Evolutionary conservation across 2,113 vertebrate genomes (phyloP).

Genomic region (Oreocharis arfaki): DNA sequence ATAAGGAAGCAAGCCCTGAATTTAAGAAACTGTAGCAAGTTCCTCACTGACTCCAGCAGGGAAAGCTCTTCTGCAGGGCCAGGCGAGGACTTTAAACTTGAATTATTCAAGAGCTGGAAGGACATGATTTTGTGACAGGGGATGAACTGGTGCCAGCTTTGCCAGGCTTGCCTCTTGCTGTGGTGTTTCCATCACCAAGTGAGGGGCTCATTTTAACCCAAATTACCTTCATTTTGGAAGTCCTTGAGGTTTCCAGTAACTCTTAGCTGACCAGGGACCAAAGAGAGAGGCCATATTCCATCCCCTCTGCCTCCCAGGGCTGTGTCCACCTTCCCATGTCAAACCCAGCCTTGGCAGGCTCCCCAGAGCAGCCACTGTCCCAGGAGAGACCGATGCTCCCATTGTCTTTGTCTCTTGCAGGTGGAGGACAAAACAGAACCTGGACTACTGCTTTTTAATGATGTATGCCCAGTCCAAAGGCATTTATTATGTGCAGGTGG

Average conservation of each 20-base stretch:
- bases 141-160: not conserved
- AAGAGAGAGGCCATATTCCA: not conserved
- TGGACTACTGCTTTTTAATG: conserved; percentile 98
- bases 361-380: not conserved
- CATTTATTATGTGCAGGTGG: conserved; percentile 93
- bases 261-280: not conserved
- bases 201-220: not conserved
- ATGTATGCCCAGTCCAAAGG: conserved; percentile 98
- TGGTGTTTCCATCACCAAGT: not conserved
- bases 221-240: not conserved
- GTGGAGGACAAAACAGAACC: conserved; percentile 98
- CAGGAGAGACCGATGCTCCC: rapidly evolving
- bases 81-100: not conserved
- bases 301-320: not conserved
- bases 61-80: not conserved
- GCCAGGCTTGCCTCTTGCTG: not conserved
- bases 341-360: not conserved
- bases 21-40: not conserved
- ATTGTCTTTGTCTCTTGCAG: conserved; percentile 62
- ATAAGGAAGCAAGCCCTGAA: not conserved
- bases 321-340: not conserved
- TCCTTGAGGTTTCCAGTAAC: not conserved
- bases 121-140: rapidly evolving
- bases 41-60: not conserved
- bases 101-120: not conserved